Conservation (phyloP, 2,797 vertebrate genomes). For the Coilia nasus region DNA sequence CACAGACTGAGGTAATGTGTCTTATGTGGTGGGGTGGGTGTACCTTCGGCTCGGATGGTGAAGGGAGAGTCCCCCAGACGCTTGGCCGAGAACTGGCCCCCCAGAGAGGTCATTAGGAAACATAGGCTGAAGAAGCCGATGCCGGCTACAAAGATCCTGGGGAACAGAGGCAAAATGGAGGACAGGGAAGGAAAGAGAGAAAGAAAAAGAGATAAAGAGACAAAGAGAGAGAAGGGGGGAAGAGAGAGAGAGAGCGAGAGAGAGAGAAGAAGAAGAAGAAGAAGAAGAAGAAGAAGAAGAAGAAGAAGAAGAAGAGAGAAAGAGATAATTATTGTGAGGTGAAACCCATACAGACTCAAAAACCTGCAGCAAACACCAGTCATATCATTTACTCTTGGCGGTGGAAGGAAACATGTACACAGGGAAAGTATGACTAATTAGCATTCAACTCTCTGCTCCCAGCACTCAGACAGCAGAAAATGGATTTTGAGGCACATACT, state of each 20-base stretch:
- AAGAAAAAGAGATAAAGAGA: background rate
- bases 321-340: background rate
- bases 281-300: background rate
- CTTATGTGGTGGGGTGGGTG: background rate
- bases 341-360: background rate
- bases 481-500: background rate
- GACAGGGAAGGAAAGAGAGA: slow-evolving; percentile 18
- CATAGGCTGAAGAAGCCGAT: slow-evolving; percentile 97
- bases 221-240: background rate
- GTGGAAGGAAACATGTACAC: background rate
- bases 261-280: background rate
- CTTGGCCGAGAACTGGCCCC: slow-evolving; percentile 92
- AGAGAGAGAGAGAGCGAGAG: background rate
- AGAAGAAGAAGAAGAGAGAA: background rate
- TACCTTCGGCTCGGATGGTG: slow-evolving; percentile 92
- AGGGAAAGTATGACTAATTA: background rate
- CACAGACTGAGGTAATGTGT: slow-evolving; percentile 2
- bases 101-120: slow-evolving; percentile 97
- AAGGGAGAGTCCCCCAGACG: slow-evolving; percentile 90
- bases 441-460: no score
- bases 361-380: background rate
- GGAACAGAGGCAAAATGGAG: background rate
- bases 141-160: slow-evolving; percentile 93
- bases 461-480: background rate
- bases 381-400: slow-evolving; percentile 9